These are phyloP conservation scores for Hippocampus barbouri DNA, from an alignment of 2,113 vertebrate genomes.

Conservation along the genomic window DNA sequence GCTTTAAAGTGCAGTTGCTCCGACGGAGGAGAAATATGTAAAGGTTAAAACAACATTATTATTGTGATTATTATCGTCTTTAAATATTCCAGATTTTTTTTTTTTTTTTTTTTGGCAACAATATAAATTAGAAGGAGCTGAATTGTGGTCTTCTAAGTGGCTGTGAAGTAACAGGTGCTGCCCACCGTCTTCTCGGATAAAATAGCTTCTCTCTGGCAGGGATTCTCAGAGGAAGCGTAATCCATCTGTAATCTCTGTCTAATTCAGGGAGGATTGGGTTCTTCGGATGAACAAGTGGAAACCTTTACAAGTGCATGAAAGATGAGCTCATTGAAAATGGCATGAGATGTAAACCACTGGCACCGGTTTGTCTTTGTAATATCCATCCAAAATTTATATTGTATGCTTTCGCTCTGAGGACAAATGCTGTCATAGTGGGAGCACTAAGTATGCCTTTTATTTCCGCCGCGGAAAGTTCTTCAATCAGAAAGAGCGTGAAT, in stretches of 20 bases:
- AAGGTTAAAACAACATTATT: constrained; percentile 41
- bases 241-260: constrained; percentile 77
- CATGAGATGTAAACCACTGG: constrained; percentile 52
- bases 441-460: not conserved
- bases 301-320: constrained; percentile 70
- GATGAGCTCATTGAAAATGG: constrained; percentile 60
- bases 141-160: constrained; percentile 36
- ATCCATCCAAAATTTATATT: constrained; percentile 24
- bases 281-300: constrained; percentile 77
- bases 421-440: constrained; percentile 17
- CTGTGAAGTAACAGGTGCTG: constrained; percentile 74
- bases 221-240: constrained; percentile 75
- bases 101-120: too few relatives aligned
- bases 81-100: constrained; percentile 7
- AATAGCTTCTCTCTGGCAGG: constrained; percentile 66
- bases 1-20: constrained; percentile 43
- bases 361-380: constrained; percentile 35
- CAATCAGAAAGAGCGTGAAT: not conserved
- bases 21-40: constrained; percentile 46
- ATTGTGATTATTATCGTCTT: constrained; percentile 1
- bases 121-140: constrained; percentile 5
- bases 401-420: constrained; percentile 26
- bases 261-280: constrained; percentile 79
- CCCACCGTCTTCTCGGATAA: constrained; percentile 70
- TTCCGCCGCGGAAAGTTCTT: not conserved